These are phyloP conservation scores for Acheta domesticus DNA, from an alignment of 2,888 invertebrate genomes.

Conservation along the genomic window DNA sequence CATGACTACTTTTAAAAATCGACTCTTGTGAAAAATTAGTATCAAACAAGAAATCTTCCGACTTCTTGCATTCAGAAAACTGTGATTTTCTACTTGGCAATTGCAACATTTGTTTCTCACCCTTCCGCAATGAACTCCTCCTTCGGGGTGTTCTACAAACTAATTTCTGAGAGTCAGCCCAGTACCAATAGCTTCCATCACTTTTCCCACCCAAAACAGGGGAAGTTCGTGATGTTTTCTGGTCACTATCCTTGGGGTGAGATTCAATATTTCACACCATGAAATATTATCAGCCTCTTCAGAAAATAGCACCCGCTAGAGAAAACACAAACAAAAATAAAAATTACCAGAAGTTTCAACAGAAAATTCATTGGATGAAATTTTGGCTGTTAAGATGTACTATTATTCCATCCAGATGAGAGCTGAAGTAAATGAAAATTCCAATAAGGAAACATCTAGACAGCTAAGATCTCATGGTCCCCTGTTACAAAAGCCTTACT, in stretches of 20 bases:
- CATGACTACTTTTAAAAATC: not conserved
- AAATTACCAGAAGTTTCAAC: not conserved
- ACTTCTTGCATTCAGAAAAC: not conserved
- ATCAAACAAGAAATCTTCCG: not conserved
- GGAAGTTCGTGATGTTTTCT: not conserved
- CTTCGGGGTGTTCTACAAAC: not conserved
- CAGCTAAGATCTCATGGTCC: too few species aligned
- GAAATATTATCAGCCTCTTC: not conserved
- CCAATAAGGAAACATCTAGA: too few species aligned
- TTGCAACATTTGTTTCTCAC: not conserved
- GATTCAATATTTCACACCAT: not conserved
- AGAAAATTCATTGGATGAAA: too few species aligned
- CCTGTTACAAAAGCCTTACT: too few species aligned
- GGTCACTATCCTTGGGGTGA: not conserved
- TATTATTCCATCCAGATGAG: too few species aligned
- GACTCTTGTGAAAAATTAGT: not conserved
- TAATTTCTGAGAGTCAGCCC: not conserved
- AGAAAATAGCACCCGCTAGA: slow-evolving; percentile 18
- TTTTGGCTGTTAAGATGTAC: too few species aligned
- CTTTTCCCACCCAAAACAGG: not conserved
- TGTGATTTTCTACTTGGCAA: too few species aligned
- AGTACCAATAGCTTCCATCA: not conserved
- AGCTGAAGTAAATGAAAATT: too few species aligned
- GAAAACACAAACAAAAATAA: not conserved
- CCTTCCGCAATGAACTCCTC: not conserved